A percentile compares a stretch with the other conserved stretches of the same genome.
Evolutionary conservation across 2,888 invertebrate species (phyloP).

Genomic region (Mimumesa dahlbomi): DNA sequence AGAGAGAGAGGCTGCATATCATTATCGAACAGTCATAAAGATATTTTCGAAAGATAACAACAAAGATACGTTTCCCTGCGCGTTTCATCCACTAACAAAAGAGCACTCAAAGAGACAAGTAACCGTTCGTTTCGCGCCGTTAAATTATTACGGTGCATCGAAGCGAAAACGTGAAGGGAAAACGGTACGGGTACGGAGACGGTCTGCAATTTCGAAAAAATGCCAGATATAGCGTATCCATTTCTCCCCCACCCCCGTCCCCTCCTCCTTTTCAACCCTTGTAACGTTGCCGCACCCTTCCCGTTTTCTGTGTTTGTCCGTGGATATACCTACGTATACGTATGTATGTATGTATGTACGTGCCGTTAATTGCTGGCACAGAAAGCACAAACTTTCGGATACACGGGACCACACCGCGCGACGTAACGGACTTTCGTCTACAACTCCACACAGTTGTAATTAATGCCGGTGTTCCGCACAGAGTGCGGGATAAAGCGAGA

Average conservation of each 20-base stretch:
- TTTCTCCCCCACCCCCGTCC: neutral
- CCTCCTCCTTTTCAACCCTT: neutral
- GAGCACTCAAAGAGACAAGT: constrained; percentile 14
- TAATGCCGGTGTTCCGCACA: constrained; percentile 60
- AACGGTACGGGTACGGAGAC: constrained; percentile 19
- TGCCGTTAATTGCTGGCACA: constrained; percentile 58
- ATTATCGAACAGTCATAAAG: neutral
- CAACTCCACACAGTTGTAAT: constrained; percentile 51
- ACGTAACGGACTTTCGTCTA: constrained; percentile 36
- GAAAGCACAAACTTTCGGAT: constrained; percentile 56
- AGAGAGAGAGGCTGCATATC: neutral
- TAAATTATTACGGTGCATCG: constrained; percentile 46
- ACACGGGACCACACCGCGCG: constrained; percentile 23
- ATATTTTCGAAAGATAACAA: constrained; percentile 1
- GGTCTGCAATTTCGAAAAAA: constrained; percentile 31
- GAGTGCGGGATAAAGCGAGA: constrained; percentile 15
- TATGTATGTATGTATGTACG: constrained; percentile 35
- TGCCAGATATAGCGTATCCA: neutral
- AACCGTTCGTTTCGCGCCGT: constrained; percentile 32
- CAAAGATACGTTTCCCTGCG: constrained; percentile 3
- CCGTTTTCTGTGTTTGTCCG: neutral
- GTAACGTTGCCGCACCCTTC: constrained; percentile 11
- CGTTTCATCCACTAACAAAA: constrained; percentile 4
- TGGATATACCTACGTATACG: neutral
- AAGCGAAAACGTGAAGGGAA: constrained; percentile 27